A percentile compares a stretch with the other conserved stretches of the same genome.
phyloP scores from a whole-genome alignment of 2,797 vertebrate genomes.

The Ataeniobius toweri region DNA sequence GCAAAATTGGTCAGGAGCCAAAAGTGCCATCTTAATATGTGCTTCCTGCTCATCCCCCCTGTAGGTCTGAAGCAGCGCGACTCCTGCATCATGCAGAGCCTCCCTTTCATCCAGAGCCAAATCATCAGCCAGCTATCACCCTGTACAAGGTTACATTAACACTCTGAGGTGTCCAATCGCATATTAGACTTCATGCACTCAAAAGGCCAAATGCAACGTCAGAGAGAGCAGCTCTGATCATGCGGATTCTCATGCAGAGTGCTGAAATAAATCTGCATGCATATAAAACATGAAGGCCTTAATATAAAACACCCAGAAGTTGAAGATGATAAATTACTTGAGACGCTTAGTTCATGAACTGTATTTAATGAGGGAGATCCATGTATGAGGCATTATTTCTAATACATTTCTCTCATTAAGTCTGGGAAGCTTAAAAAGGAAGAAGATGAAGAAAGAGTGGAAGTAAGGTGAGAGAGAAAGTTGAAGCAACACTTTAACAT shows the following conservation, averaged over 20 bases:
- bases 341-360: constrained; percentile 51
- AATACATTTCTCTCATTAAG: constrained; percentile 32
- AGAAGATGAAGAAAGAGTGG: neutral
- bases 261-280: constrained; percentile 23
- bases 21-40: constrained; percentile 58
- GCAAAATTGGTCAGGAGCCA: constrained; percentile 69
- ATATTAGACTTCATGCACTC: constrained; percentile 1
- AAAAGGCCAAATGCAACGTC: neutral
- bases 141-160: constrained; percentile 61
- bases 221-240: neutral
- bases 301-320: constrained; percentile 25
- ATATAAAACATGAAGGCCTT: constrained; percentile 28
- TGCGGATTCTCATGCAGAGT: constrained; percentile 10
- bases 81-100: constrained; percentile 29
- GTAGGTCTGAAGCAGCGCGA: constrained; percentile 23
- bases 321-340: constrained; percentile 48
- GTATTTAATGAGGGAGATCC: constrained; percentile 32
- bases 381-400: constrained; percentile 28
- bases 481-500: neutral
- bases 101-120: constrained; percentile 50
- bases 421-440: constrained; percentile 28
- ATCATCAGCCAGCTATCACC: constrained; percentile 48
- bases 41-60: constrained; percentile 26
- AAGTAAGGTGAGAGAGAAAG: neutral
- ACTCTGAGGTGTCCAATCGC: constrained; percentile 35